Evolutionary conservation across 1,140 invertebrate genomes (phyloP).

Genomic region (Pseudomyrmex gracilis): DNA sequence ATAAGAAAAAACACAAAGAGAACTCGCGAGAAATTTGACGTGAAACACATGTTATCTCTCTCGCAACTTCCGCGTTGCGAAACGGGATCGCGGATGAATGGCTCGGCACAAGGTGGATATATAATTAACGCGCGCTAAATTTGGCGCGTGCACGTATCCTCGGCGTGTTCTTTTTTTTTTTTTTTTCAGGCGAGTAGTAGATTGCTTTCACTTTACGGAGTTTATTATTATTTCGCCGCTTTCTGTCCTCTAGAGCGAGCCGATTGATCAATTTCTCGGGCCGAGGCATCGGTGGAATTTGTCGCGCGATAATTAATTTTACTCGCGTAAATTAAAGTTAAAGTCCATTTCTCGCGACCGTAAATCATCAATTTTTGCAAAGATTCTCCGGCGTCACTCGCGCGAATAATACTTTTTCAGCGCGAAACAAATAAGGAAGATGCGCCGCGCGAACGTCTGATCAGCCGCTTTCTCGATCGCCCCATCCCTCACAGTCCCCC

Average conservation of each 20-base stretch:
- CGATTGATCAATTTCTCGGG: neutral
- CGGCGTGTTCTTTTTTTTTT: neutral
- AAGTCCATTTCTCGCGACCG: neutral
- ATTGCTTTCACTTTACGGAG: slow-evolving; percentile 42
- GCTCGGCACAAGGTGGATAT: slow-evolving; percentile 19
- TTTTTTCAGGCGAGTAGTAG: neutral
- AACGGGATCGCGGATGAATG: slow-evolving; percentile 4
- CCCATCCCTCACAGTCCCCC: neutral
- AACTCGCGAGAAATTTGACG: neutral
- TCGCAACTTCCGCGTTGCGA: no score
- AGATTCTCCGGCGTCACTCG: neutral
- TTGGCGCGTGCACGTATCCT: slow-evolving; percentile 29
- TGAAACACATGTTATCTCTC: neutral
- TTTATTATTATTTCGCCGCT: slow-evolving; percentile 33
- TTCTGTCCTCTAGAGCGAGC: neutral
- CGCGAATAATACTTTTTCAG: neutral
- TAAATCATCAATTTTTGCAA: no score
- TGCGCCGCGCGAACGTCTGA: neutral
- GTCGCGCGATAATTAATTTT: neutral
- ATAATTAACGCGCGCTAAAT: slow-evolving; percentile 38
- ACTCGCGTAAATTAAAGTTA: neutral
- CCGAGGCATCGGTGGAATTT: neutral
- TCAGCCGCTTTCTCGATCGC: neutral
- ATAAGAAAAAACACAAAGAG: neutral
- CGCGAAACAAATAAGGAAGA: neutral